A percentile compares a stretch with the other conserved stretches of the same genome.
These are phyloP conservation scores for Lethrus apterus DNA, from an alignment of 1,140 invertebrate species.

Conservation along the genomic window DNA sequence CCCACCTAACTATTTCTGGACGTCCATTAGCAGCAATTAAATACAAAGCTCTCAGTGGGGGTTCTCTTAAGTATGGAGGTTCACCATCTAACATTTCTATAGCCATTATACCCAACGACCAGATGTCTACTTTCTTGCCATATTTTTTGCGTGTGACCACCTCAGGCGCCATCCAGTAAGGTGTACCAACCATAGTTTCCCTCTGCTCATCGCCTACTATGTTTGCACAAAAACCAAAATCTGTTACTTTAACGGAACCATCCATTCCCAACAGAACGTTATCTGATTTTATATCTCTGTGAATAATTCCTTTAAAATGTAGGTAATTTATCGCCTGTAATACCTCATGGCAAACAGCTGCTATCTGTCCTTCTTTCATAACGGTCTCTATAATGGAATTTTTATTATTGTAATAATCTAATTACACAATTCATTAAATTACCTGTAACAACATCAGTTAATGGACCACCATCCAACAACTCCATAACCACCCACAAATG, in stretches of 20 bases:
- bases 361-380: conserved; percentile 89
- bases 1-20: conserved; percentile 81
- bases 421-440: no score
- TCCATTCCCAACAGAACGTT: conserved; percentile 96
- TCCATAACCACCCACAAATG: conserved; percentile 96
- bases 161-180: conserved; percentile 86
- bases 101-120: conserved; percentile 95
- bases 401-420: no score
- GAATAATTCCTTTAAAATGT: conserved; percentile 85
- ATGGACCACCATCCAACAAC: conserved; percentile 86
- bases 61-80: conserved; percentile 92
- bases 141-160: conserved; percentile 81
- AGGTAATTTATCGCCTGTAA: conserved; percentile 88
- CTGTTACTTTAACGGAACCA: conserved; percentile 93
- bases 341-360: conserved; percentile 88
- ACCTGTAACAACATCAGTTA: conserved; percentile 97
- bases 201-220: conserved; percentile 88
- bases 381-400: no score
- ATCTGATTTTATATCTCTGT: conserved; percentile 93
- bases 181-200: conserved; percentile 92
- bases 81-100: conserved; percentile 99
- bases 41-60: conserved; percentile 88
- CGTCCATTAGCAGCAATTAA: conserved; percentile 93
- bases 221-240: conserved; percentile 96
- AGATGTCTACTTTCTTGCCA: conserved; percentile 91